phyloP scores from a whole-genome alignment of 2,113 vertebrate species.

The Callipepla squamata region DNA sequence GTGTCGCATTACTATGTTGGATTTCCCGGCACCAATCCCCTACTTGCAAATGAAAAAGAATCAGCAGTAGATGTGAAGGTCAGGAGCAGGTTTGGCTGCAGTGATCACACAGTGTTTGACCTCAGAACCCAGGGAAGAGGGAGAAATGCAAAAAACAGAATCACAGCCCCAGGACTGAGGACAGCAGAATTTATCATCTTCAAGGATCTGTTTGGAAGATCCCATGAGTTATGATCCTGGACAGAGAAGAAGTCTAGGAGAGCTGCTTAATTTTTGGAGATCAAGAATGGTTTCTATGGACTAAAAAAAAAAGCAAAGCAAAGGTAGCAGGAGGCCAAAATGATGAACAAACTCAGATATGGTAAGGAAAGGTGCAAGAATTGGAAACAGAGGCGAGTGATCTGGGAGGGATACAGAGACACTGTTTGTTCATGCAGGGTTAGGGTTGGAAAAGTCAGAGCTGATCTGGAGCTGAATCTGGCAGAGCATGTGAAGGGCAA shows the following conservation, averaged over 20 bases:
- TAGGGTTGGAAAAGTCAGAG: background rate
- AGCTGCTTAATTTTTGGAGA: background rate
- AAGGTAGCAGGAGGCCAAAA: background rate
- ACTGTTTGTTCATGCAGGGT: no score
- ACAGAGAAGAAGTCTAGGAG: background rate
- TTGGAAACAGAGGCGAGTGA: background rate
- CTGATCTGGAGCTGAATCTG: background rate
- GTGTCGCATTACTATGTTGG: no score
- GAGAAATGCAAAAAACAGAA: background rate
- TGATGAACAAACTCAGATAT: background rate
- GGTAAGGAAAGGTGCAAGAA: background rate
- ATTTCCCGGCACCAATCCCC: background rate
- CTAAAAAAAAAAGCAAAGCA: background rate
- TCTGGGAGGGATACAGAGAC: background rate
- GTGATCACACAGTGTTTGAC: background rate
- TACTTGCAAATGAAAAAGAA: background rate
- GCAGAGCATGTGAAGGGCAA: background rate
- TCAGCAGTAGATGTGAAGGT: background rate
- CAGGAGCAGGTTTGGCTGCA: background rate
- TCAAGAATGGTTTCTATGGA: background rate
- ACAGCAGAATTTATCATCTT: background rate
- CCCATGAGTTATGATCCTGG: background rate
- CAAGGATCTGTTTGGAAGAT: background rate
- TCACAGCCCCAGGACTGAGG: background rate
- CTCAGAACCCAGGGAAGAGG: background rate